Conservation (phyloP, 53 echinoderm and acorn worm species). For the Arbacia lixula region DNA sequence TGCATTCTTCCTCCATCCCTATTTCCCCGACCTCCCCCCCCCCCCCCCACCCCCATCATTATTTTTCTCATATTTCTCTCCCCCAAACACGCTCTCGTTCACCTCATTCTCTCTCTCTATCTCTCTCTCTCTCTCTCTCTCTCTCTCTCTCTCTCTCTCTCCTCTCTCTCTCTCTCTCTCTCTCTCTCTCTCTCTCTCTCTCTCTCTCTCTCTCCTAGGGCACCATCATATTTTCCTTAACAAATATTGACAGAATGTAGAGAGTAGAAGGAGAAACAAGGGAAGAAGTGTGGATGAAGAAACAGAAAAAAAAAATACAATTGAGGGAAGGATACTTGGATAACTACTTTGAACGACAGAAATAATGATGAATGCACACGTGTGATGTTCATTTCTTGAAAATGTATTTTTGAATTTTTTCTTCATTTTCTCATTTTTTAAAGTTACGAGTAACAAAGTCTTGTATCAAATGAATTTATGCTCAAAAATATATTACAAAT, state of each 20-base stretch:
- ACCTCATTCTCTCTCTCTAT: not conserved
- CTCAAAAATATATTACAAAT: slow-evolving; percentile 65
- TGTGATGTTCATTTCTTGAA: slow-evolving; percentile 46
- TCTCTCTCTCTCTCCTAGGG: not conserved
- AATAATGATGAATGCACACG: not conserved
- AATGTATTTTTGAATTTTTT: slow-evolving; percentile 48
- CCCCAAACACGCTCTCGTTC: not conserved
- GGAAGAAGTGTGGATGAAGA: not conserved
- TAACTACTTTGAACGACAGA: too few species aligned
- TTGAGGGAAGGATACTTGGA: too few species aligned
- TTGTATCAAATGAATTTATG: slow-evolving; percentile 58
- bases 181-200: not conserved
- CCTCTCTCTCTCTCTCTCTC: slow-evolving; percentile 7
- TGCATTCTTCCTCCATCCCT: not conserved
- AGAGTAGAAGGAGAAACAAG: too few species aligned
- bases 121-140: not conserved
- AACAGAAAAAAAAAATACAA: too few species aligned
- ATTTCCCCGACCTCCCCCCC: not conserved
- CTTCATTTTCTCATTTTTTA: slow-evolving; percentile 47
- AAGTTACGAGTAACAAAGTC: slow-evolving; percentile 63
- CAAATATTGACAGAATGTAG: too few species aligned
- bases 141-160: not conserved
- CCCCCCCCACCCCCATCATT: not conserved
- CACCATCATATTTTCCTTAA: not conserved
- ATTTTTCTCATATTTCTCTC: not conserved